phyloP scores from a whole-genome alignment of 2,888 invertebrate species.

The Drosophila austrosaltans region DNA sequence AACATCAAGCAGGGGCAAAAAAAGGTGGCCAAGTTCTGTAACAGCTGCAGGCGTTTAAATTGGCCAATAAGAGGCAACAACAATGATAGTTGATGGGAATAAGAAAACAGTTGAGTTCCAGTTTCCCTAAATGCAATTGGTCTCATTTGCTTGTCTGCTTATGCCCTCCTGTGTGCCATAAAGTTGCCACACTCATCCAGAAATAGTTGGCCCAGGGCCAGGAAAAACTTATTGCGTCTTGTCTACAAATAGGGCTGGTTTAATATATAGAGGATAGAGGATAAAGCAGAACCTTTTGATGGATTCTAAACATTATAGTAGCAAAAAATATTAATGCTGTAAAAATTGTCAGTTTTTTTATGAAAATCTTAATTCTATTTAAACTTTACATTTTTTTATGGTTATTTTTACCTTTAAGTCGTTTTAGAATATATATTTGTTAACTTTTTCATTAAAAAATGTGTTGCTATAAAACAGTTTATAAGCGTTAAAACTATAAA shows the following conservation, averaged over 20 bases:
- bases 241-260: conserved; percentile 23
- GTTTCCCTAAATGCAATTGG: conserved; percentile 49
- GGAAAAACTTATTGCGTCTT: conserved; percentile 52
- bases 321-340: too few species aligned
- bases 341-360: too few species aligned
- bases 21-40: conserved; percentile 53
- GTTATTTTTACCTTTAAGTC: too few species aligned
- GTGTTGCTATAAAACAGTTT: too few species aligned
- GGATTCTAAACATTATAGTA: too few species aligned
- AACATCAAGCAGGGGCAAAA: conserved; percentile 48
- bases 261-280: neutral
- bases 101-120: conserved; percentile 37
- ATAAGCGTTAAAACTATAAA: too few species aligned
- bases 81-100: conserved; percentile 10
- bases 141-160: conserved; percentile 47
- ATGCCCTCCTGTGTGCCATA: conserved; percentile 64
- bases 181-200: conserved; percentile 40
- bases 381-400: too few species aligned
- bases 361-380: too few species aligned
- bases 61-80: conserved; percentile 38
- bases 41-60: conserved; percentile 75
- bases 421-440: too few species aligned
- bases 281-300: neutral
- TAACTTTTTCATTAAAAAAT: too few species aligned
- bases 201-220: conserved; percentile 56